These are phyloP conservation scores for Steinernema hermaphroditum DNA, from an alignment of 2,888 invertebrate genomes.

Conservation along the genomic window DNA sequence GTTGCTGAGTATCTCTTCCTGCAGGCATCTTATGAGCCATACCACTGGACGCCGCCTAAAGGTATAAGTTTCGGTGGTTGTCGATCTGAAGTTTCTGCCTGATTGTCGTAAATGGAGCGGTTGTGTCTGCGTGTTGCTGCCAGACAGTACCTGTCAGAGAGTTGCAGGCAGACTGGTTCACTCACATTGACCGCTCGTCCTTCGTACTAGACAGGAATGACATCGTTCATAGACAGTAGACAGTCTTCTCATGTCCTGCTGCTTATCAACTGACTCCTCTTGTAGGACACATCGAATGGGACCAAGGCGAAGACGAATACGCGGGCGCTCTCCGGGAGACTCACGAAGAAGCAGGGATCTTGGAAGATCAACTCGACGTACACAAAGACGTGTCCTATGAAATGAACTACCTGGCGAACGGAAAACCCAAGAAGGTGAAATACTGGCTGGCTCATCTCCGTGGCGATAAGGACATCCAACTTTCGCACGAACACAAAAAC, in stretches of 20 bases:
- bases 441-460: conserved; percentile 62
- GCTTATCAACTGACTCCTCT: not conserved
- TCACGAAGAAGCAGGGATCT: conserved; percentile 81
- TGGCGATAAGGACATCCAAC: conserved; percentile 41
- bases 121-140: too few species aligned
- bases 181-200: too few species aligned
- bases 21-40: conserved; percentile 82
- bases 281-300: conserved; percentile 77
- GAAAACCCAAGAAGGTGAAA: conserved; percentile 53
- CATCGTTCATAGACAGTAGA: too few species aligned
- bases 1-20: conserved; percentile 78
- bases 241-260: too few species aligned
- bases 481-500: conserved; percentile 53
- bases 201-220: too few species aligned
- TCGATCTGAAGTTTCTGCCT: too few species aligned
- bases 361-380: conserved; percentile 54
- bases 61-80: conserved; percentile 65
- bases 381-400: conserved; percentile 56
- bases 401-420: conserved; percentile 49
- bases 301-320: conserved; percentile 81
- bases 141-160: too few species aligned
- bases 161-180: too few species aligned
- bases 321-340: conserved; percentile 85
- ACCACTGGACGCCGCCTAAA: conserved; percentile 93
- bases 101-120: too few species aligned